Base-by-base conservation (phyloP, 2,888 invertebrate genomes). In the Sminthurides aquaticus region DNA sequence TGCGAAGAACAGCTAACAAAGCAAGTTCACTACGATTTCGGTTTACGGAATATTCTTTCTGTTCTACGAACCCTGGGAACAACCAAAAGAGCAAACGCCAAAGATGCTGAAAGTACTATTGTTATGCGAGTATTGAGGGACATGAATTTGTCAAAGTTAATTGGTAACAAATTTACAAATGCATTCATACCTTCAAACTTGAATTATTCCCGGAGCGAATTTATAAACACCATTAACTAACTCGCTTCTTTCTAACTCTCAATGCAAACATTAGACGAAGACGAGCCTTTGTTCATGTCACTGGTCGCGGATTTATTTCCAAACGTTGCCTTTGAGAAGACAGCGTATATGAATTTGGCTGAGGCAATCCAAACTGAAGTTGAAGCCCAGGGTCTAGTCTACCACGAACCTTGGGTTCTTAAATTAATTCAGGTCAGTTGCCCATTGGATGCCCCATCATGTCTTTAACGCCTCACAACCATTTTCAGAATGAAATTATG, bases 1-100 rank as follows among this genome's bases (percentile, higher is more conserved):
- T 97, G 97, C 78, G 97, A 97, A 78, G 97, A 97, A 78, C 97
- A 97, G 79, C 83, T 97, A 11, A 95, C 95, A 0, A 97, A 97
- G 80, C 96, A 97, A 84, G 94, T 96, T 0, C 97, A 97, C 77
- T 97, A 97, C 78, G 97, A 97, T 80, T 97, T 97, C 77, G 97
- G 97, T 26, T 81, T 97, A 62, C 84, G 97, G 74, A 97, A 97
- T 78, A 97, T 97, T 76, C 81, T 97, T 20, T 97, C 97, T 0
- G 97, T 97, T 2, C 81, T 97, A 58, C 83, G 97, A 73, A 94
- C 93, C 5, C 82, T 97, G 20, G 97, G 97, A 5, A 91, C 95
- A 0, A 86, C 92, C 0, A 97, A 97, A 79, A 83, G 96, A 68
- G 86, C 88, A 8, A 95, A 95, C 80, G 88, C 86, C 8, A 90